Evolutionary conservation across 2,113 vertebrate genomes (phyloP), one percentile per base, ranked within the genome.

Genomic region (Ranitomeya variabilis): DNA sequence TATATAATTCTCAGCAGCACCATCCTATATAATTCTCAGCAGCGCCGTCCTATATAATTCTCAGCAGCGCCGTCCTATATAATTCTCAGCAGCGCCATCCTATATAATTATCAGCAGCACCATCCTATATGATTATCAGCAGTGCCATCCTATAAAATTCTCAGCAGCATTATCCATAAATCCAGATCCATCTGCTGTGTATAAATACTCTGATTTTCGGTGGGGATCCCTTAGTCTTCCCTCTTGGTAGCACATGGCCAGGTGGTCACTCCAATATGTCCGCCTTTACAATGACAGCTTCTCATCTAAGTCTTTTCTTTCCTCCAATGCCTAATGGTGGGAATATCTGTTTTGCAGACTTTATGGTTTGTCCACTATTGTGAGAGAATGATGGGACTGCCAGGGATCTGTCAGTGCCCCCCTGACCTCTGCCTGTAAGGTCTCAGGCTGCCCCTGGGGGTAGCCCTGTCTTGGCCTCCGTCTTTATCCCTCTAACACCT

Each of bases 361-460:
- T 69, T 80, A 80, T 59, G 21, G 12, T 71, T 45, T 71, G 77
- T 77, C 37, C 51, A 52, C 87, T 89, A 89, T 89, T 89, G 87
- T 89, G 69, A 57, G 45, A 67, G 21, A 77, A 73, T 89, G 86
- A 80, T 80, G 86, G 86, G 86, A 87, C 76, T 87, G 60, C 59
- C 66, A 16, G 67, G 79, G 78, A 83, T 83, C 54, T 89, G 87
- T 89, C 87, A 89, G 37, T 23, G 87, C 16, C 80, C 64, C 69
- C 21, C 7, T 89, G 87, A 89, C 87, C 87, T 62, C 87, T 89
- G 87, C 9, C 87, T 84, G 87, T 10, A 77, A 89, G 81, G 87
- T 89, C 87, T 64, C 87, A 21, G 87, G 67, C 88, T 86, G 64
- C 79, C 83, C 74, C 85, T 79, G 60, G 73, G 79, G 77, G n/a